A percentile compares a stretch with the other conserved stretches of the same genome.
Evolutionary conservation across 1,140 invertebrate species (phyloP).

Genomic region (Trichonephila clavata): DNA sequence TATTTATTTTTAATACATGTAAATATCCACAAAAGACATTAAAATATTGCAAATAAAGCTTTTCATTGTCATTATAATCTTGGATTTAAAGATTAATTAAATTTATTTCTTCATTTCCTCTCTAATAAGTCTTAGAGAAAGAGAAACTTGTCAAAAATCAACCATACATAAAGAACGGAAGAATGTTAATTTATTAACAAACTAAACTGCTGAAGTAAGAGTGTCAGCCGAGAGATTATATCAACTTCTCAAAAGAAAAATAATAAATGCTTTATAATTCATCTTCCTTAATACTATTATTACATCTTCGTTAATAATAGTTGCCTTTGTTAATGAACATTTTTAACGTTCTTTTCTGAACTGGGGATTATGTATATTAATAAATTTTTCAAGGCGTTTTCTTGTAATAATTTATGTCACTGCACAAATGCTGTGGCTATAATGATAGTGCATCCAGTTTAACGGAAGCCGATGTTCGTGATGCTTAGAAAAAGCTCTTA

Average conservation of each 20-base stretch:
- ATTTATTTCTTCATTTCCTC: too few species aligned
- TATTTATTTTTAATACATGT: too few species aligned
- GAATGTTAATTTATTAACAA: constrained; percentile 9
- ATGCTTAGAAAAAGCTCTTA: neutral
- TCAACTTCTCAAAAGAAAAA: neutral
- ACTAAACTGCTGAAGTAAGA: constrained; percentile 22
- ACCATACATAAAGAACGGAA: neutral
- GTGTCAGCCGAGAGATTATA: neutral
- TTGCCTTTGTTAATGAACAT: constrained; percentile 54
- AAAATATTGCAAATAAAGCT: too few species aligned
- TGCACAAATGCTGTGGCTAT: neutral
- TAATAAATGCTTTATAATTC: neutral
- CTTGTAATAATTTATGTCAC: constrained; percentile 68
- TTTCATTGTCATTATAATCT: too few species aligned
- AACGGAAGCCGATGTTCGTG: neutral
- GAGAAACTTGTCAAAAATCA: neutral
- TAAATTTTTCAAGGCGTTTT: constrained; percentile 65
- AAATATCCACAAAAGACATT: too few species aligned
- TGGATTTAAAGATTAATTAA: too few species aligned
- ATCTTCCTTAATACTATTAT: neutral
- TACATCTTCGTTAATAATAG: constrained; percentile 53
- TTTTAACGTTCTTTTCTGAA: constrained; percentile 59
- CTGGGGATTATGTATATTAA: constrained; percentile 51
- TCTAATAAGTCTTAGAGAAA: neutral
- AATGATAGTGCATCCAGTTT: constrained; percentile 53